A percentile compares a stretch with the other conserved stretches of the same genome.
phyloP scores from a whole-genome alignment of 30 jellyfish, hydroid and myxozoan species.

The Nemopilema nomurai region DNA sequence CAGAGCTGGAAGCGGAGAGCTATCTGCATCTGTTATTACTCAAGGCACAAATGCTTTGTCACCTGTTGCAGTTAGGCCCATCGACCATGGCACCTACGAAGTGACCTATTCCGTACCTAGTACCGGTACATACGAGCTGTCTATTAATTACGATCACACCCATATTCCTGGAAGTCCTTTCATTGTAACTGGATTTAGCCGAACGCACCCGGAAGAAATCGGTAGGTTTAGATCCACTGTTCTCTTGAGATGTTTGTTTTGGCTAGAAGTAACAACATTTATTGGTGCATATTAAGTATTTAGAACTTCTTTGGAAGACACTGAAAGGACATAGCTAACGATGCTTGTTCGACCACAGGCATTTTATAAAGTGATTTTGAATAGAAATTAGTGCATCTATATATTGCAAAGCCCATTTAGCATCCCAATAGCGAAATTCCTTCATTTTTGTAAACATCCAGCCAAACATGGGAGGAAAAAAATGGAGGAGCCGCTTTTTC shows the following conservation, averaged over 20 bases:
- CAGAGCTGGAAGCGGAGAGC: slow-evolving; percentile 86
- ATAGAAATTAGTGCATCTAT: too few relatives aligned
- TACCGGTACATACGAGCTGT: slow-evolving; percentile 66
- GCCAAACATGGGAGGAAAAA: too few relatives aligned
- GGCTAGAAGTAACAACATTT: too few relatives aligned
- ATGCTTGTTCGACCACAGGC: too few relatives aligned
- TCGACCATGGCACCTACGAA: slow-evolving; percentile 72
- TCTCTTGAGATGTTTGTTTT: not conserved
- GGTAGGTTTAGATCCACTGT: slow-evolving; percentile 52
- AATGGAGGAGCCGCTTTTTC: too few relatives aligned
- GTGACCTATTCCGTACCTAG: slow-evolving; percentile 82
- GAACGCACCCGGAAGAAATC: slow-evolving; percentile 64
- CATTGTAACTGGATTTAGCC: slow-evolving; percentile 66
- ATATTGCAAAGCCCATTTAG: too few relatives aligned
- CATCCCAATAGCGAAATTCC: too few relatives aligned
- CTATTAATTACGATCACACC: slow-evolving; percentile 72
- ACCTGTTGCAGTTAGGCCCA: slow-evolving; percentile 65
- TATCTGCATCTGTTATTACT: slow-evolving; percentile 65
- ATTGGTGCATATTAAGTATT: too few relatives aligned
- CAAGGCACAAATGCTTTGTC: slow-evolving; percentile 53
- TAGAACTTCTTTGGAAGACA: too few relatives aligned
- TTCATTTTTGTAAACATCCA: too few relatives aligned
- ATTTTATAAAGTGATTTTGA: too few relatives aligned
- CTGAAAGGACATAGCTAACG: too few relatives aligned
- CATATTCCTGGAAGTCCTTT: slow-evolving; percentile 96